Conservation (phyloP, 2,888 invertebrate genomes). For the Hermodice carunculata region DNA sequence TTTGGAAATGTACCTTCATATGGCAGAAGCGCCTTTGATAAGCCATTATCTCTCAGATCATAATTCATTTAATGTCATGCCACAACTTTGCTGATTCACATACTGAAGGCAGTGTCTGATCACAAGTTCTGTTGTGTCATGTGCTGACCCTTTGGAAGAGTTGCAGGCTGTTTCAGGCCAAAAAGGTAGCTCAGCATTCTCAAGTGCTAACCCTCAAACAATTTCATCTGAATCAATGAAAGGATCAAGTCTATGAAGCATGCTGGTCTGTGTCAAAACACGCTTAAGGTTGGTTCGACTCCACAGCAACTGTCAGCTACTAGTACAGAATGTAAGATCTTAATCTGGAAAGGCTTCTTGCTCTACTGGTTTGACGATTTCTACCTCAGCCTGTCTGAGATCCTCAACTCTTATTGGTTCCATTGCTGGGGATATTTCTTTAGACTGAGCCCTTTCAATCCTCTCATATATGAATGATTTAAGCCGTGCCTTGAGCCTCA, state of each 20-base stretch:
- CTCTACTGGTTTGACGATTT: background rate
- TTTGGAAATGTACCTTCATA: slow-evolving; percentile 10
- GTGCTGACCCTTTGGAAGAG: background rate
- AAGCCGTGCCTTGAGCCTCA: background rate
- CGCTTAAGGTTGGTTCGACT: background rate
- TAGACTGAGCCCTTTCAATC: too few relatives aligned
- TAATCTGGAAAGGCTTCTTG: background rate
- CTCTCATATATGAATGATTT: too few relatives aligned
- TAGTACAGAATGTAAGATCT: background rate
- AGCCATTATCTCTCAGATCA: slow-evolving; percentile 32
- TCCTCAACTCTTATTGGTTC: too few relatives aligned
- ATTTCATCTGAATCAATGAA: background rate
- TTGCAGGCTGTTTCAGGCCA: slow-evolving; percentile 1
- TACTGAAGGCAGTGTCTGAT: slow-evolving; percentile 39
- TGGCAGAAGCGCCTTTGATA: background rate
- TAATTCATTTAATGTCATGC: slow-evolving; percentile 38
- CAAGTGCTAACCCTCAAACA: slow-evolving; percentile 1
- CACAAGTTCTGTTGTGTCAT: slow-evolving; percentile 3
- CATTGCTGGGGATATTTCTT: too few relatives aligned
- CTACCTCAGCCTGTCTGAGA: too few relatives aligned
- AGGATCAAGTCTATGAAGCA: background rate
- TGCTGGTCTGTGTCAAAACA: background rate
- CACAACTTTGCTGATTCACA: slow-evolving; percentile 34
- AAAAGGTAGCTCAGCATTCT: background rate
- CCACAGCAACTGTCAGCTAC: background rate